Base-by-base conservation (phyloP, 1,140 invertebrate genomes). In the Drosophila ironensis region DNA sequence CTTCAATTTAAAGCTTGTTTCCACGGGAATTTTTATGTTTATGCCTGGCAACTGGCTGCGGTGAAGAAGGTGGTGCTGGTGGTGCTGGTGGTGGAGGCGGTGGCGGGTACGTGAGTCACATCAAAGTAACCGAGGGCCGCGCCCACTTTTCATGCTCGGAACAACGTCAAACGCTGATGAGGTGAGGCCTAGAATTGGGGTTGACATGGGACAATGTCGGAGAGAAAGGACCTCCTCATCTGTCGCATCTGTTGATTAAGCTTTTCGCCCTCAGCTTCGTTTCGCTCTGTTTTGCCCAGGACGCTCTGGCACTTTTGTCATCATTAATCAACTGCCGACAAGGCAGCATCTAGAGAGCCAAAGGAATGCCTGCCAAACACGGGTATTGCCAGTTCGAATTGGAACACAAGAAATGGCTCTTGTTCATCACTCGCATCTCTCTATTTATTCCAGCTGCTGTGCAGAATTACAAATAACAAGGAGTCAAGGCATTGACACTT, bases 241-340 rank as follows among this genome's bases (percentile, higher is more conserved):
- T 44, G 72, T 69, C 78, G 42, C 73, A 77, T 73, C 71, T 84
- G 73, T 73, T 82, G 77, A 82, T 82, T 82, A 82, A 84, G 73
- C 56, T 63, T 28, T 64, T 28, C 44, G 41, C 57, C 57, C 40
- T 35, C 25, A n/a, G 24, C 41, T 45, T 6, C 40, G 50, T 52
- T 60, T 37, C 53, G 56, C 56, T 60, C 37, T 25, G 33, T 24
- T 38, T 47, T 63, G 12, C 40, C 51, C 48, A 35, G 51, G n/a
- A 33, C 30, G 28, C 52, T 54, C 30, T 71, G 14, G n/a, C 69
- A 53, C 78, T 73, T 78, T 82, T 82, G 78, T 84, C 73, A 78
- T 82, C 78, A 84, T 82, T 82, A 82, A 82, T 82, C 78, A 82
- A 71, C 73, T 74, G 78, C 46, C 69, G 59, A 54, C 78, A 60